Base-by-base conservation (phyloP, 2,888 invertebrate species). In the Meloe dianella region DNA sequence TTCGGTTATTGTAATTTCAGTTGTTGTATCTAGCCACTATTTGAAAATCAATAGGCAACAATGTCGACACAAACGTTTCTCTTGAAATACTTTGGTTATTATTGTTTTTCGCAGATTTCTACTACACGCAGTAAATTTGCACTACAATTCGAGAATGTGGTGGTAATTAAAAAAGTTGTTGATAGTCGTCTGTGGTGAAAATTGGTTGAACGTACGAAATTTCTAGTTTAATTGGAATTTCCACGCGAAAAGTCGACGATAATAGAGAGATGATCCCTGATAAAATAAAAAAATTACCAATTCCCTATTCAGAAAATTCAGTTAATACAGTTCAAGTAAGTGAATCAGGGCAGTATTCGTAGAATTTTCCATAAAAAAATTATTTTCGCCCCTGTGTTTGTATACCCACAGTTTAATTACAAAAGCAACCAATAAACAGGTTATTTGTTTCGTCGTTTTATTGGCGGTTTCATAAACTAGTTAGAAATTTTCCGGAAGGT, bases 391-490 rank as follows among this genome's bases (percentile, higher is more conserved):
- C 63, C 65, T 65, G 65, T 68, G 63, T 65, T 41, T 60, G 51
- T 65, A 35, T 60, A 61, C n/a, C n/a, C n/a, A n/a, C 47, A 68
- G 65, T 65, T 65, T 68, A 65, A 65, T 68, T 56, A 68, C 35
- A 65, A 68, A 32, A 32, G 8, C 32, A 32, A 10, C 10, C 32
- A 32, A 32, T 32, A 32, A 32, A 32, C 10, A 32, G 32, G 3
- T 32, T 32, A 32, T 7, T 32, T 7, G 1, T 8, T 32, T 32
- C 1, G 32, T 1, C 1, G 41, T 41, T 41, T 41, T 41, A 41
- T 17, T 17, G 41, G 17, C 7, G 4, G 17, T 41, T 41, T 41
- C 41, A n/a, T 17, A 17, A 41, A 17, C 6, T n/a, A n/a, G n/a
- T 17, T n/a, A 41, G n/a, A 41, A 41, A 41, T 41, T 41, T 17